Percentiles rank a stretch among this genome's conserved stretches.
These are phyloP conservation scores for Microcebus jonahi DNA, from an alignment of 2,113 vertebrate species.

Conservation along the genomic window DNA sequence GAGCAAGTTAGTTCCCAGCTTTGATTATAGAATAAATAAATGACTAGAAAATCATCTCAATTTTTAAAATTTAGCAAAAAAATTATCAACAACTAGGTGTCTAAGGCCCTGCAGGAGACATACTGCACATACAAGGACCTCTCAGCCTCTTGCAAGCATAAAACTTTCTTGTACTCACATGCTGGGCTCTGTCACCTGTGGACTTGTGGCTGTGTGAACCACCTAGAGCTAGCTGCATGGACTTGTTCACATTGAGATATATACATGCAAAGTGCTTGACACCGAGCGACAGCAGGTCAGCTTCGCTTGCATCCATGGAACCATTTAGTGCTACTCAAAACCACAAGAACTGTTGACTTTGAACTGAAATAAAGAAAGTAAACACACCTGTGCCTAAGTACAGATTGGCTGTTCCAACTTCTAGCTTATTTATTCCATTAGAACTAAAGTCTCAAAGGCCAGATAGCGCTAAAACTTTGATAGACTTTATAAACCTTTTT, in stretches of 20 bases:
- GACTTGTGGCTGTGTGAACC: not conserved
- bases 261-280: not conserved
- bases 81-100: no score
- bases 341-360: not conserved
- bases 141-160: not conserved
- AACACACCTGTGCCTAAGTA: not conserved
- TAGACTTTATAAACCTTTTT: not conserved
- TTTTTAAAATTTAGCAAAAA: constrained; percentile 7
- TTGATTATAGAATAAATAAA: not conserved
- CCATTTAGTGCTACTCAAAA: not conserved
- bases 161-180: not conserved
- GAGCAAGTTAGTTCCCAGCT: not conserved
- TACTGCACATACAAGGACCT: not conserved
- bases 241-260: not conserved
- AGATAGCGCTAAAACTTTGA: not conserved
- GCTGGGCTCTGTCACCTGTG: not conserved
- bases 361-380: constrained; percentile 18
- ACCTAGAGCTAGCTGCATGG: not conserved
- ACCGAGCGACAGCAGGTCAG: not conserved
- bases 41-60: not conserved
- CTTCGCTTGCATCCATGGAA: not conserved
- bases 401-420: not conserved
- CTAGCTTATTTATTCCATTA: constrained; percentile 27
- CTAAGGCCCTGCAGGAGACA: not conserved
- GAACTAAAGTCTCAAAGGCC: not conserved